These are phyloP conservation scores for Aelia acuminata DNA, from an alignment of 2,888 invertebrate species.

Conservation along the genomic window DNA sequence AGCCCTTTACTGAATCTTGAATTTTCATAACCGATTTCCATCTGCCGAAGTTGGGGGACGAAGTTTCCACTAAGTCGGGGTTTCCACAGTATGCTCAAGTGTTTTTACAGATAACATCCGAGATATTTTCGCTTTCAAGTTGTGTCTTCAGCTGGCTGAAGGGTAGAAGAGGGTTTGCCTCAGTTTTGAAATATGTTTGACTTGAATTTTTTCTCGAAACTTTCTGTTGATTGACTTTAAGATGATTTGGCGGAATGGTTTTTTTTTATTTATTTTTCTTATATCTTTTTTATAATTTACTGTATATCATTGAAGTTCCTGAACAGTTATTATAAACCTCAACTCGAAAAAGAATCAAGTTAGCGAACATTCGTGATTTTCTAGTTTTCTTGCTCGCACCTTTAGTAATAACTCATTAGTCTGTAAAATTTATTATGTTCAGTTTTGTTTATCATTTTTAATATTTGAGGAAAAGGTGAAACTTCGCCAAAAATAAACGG, in stretches of 20 bases:
- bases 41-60: neutral
- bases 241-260: no score
- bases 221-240: neutral
- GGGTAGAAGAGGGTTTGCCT: neutral
- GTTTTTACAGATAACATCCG: slow-evolving; percentile 12
- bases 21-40: slow-evolving; percentile 45
- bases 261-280: neutral
- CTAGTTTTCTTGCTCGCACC: no score
- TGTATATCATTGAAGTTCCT: neutral
- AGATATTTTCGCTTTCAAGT: slow-evolving; percentile 28
- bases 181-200: neutral
- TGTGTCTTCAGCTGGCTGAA: slow-evolving; percentile 12
- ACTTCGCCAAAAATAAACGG: no score
- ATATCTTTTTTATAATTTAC: neutral
- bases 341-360: no score
- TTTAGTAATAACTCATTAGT: no score
- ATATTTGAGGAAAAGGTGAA: no score
- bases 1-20: slow-evolving; percentile 38
- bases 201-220: neutral
- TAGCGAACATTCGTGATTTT: no score
- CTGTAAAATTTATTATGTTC: no score
- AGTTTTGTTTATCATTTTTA: no score
- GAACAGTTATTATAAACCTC: no score
- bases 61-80: neutral
- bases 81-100: slow-evolving; percentile 11